Evolutionary conservation across 2,797 vertebrate species (phyloP).

Genomic region (Hypotaenidia philippensis): DNA sequence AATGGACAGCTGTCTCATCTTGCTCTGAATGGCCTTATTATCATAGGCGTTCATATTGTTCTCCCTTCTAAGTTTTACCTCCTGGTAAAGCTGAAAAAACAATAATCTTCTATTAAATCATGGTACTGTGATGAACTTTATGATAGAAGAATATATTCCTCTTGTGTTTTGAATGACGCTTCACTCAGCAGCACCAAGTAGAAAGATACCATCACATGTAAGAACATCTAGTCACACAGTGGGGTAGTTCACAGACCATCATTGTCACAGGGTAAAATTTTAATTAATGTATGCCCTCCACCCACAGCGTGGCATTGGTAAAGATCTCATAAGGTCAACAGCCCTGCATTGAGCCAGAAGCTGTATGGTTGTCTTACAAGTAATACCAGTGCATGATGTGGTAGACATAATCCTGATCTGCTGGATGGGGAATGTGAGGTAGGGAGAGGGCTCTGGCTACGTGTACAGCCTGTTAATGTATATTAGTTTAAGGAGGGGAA

Average conservation of each 20-base stretch:
- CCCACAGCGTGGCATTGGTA: not conserved
- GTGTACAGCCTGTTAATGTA: not conserved
- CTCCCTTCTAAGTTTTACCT: constrained; percentile 89
- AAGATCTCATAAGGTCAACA: rapidly evolving
- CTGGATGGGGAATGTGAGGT: not conserved
- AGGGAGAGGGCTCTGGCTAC: not conserved
- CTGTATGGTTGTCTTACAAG: not conserved
- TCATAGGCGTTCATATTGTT: constrained; percentile 72
- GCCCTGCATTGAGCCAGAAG: not conserved
- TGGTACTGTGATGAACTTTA: not conserved
- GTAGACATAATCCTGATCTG: not conserved
- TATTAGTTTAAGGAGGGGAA: not conserved
- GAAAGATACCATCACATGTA: not conserved
- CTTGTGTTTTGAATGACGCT: not conserved
- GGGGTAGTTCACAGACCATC: not conserved
- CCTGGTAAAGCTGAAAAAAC: constrained; percentile 89
- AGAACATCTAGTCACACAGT: not conserved
- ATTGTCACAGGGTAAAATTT: not conserved
- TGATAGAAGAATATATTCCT: not conserved
- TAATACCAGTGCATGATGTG: not conserved
- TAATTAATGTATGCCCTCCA: not conserved
- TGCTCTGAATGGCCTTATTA: constrained; percentile 72
- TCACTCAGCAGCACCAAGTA: not conserved
- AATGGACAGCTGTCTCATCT: constrained; percentile 76
- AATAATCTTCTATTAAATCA: not conserved